These are phyloP conservation scores for Rhopalosiphum nymphaeae DNA, from an alignment of 2,888 invertebrate species.

Conservation along the genomic window DNA sequence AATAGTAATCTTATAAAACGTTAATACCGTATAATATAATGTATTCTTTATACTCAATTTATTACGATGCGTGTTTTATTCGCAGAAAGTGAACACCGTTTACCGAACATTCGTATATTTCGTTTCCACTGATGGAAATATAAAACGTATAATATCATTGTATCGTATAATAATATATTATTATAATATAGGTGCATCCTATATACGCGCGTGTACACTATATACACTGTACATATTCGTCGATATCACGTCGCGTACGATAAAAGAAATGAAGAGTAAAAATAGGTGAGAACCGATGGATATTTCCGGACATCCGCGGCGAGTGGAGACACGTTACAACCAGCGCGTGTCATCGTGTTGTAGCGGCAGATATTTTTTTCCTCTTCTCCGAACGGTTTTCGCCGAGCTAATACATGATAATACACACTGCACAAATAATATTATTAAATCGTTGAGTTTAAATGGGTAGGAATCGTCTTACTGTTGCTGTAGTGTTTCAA, in stretches of 20 bases:
- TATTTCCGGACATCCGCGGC: neutral
- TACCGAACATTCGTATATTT: neutral
- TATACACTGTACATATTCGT: neutral
- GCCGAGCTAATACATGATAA: neutral
- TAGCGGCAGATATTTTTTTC: neutral
- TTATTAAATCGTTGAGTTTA: neutral
- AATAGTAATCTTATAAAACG: slow-evolving; percentile 13
- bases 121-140: slow-evolving; percentile 1
- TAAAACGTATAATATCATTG: neutral
- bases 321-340: neutral
- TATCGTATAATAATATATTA: too few relatives aligned
- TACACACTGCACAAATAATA: neutral
- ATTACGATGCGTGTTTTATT: slow-evolving; percentile 24
- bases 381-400: neutral
- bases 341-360: neutral
- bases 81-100: slow-evolving; percentile 4
- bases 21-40: neutral
- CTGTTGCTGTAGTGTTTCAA: neutral
- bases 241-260: neutral
- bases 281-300: neutral
- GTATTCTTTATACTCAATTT: neutral
- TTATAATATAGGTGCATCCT: neutral
- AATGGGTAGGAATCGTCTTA: neutral
- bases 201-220: neutral
- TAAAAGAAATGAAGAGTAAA: neutral